Base-by-base conservation (phyloP, 2,888 invertebrate species). In the Polyploca ridens region DNA sequence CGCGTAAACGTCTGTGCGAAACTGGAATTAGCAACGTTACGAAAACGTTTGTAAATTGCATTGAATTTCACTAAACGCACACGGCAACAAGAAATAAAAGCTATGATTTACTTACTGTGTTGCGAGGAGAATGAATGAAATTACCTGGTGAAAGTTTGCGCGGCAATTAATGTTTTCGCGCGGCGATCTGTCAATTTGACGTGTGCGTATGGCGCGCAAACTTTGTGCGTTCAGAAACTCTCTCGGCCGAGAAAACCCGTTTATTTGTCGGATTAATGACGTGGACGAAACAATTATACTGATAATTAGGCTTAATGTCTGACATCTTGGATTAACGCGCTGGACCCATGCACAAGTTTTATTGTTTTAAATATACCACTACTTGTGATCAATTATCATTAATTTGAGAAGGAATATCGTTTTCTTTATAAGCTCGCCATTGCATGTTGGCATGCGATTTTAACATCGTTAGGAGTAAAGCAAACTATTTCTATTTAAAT, bases 101-200 rank as follows among this genome's bases (percentile, higher is more conserved):
- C 81, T 81, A 79, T 83, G 85, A 87, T 89, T 89, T 86, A 83
- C 75, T 79, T 73, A 72, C 64, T 72, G 71, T 79, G 79, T 78
- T 79, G 77, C 69, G 74, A 69, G 73, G 77, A 69, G 74, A 78
- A 75, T 79, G 74, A 83, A 78, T 78, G 72, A 71, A 77, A 79
- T 82, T 82, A 79, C 72, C 78, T 81, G 61, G 83, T 77, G 82
- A 83, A 86, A 84, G 77, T 71, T 73, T 77, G 72, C 68, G 68
- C 70, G 68, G 71, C 79, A 72, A 83, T 91, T 77, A 84, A 86
- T 83, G 74, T 89, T 86, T 91, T 86, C 83, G 82, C 90, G 85
- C 81, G 69, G 75, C 79, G 65, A 89, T 92, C 75, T 81, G 88
- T 91, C 90, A 88, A 74, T 67, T 70, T 83, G 88, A 85, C 83